Conservation (phyloP, 2,113 vertebrate species). For the Elephantulus edwardii region DNA sequence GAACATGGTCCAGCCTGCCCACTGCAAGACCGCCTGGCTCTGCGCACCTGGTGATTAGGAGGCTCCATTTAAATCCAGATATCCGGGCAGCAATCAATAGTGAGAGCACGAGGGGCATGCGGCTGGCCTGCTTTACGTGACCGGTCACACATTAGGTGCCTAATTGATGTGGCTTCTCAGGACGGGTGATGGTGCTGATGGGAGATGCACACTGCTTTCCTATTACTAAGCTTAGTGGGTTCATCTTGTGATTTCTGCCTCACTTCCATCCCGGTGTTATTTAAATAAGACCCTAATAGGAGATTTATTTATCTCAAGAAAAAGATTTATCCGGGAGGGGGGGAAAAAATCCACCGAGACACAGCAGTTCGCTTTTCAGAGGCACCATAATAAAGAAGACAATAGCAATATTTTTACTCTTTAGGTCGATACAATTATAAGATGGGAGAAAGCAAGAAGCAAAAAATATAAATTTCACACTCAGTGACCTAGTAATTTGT, state of each 20-base stretch:
- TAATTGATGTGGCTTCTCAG: conserved; percentile 73
- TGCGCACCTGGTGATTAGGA: conserved; percentile 48
- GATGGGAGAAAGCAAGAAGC: conserved; percentile 70
- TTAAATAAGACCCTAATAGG: conserved; percentile 76
- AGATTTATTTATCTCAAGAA: conserved; percentile 74
- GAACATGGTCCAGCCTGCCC: background rate
- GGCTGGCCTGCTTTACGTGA: conserved; percentile 59
- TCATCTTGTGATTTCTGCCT: conserved; percentile 74
- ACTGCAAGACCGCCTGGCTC: background rate
- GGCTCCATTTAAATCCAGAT: conserved; percentile 54
- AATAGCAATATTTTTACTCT: conserved; percentile 76
- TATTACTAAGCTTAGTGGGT: conserved; percentile 64
- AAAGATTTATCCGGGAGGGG: conserved; percentile 71
- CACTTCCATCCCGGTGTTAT: conserved; percentile 66
- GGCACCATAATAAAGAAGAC: conserved; percentile 68
- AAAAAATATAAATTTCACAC: conserved; percentile 80
- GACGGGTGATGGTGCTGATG: conserved; percentile 32
- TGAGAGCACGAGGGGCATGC: background rate
- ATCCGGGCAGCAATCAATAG: conserved; percentile 59
- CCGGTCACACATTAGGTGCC: conserved; percentile 68
- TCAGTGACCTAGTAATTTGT: conserved; percentile 79
- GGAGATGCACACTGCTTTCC: conserved; percentile 24
- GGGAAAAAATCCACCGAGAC: conserved; percentile 58
- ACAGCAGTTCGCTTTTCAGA: conserved; percentile 50
- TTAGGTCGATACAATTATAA: conserved; percentile 77